phyloP scores from a whole-genome alignment of 2,888 invertebrate species.

The Cantharis rustica region DNA sequence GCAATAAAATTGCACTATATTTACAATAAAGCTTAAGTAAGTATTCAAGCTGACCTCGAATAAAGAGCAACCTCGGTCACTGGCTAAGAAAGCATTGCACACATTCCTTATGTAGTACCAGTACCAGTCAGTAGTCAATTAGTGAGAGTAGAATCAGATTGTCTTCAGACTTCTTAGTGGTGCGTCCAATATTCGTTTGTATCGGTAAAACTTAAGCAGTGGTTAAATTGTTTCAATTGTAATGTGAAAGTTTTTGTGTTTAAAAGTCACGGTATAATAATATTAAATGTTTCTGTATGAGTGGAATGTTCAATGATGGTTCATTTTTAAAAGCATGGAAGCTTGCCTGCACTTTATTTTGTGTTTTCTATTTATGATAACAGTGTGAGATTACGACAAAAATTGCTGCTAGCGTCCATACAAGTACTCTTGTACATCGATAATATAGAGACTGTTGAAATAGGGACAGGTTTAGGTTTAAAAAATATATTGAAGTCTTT shows the following conservation, averaged over 20 bases:
- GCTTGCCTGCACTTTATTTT: background rate
- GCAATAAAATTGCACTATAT: background rate
- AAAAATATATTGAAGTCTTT: background rate
- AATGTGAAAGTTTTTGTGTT: background rate
- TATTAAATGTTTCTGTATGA: background rate
- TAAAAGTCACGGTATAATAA: background rate
- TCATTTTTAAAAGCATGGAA: background rate
- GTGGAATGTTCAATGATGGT: background rate
- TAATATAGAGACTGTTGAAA: background rate
- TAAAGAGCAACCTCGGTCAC: constrained; percentile 2
- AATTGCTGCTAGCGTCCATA: too few species aligned
- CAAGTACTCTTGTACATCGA: background rate
- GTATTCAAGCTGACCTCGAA: constrained; percentile 8
- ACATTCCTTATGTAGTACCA: background rate
- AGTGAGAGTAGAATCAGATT: constrained; percentile 15
- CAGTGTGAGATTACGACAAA: background rate
- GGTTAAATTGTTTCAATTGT: background rate
- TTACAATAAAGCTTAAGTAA: background rate
- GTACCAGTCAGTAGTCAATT: background rate
- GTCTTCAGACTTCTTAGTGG: background rate
- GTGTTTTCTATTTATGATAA: background rate
- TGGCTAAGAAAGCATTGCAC: constrained; percentile 13
- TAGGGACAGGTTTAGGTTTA: background rate
- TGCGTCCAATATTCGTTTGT: background rate
- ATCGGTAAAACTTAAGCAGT: background rate